Evolutionary conservation across 2,888 invertebrate species (phyloP).

Genomic region (Andrena hattorfiana): DNA sequence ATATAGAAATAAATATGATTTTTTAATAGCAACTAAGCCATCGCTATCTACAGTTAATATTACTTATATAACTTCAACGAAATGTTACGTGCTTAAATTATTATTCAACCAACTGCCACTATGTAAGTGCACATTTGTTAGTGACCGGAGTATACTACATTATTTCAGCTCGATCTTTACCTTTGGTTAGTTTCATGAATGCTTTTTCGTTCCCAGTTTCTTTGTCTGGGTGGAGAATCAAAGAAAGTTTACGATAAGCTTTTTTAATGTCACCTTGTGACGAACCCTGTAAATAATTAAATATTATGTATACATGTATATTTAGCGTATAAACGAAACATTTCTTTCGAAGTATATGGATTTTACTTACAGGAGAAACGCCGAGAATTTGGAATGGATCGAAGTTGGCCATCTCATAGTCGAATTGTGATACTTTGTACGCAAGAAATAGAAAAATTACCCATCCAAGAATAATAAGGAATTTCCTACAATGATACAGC

Average conservation of each 20-base stretch:
- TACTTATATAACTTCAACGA: slow-evolving; percentile 7
- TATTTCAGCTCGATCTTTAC: slow-evolving; percentile 85
- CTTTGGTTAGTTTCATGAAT: slow-evolving; percentile 99
- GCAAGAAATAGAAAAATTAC: slow-evolving; percentile 91
- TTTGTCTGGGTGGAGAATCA: slow-evolving; percentile 98
- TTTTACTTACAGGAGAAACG: slow-evolving; percentile 90
- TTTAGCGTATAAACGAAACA: background rate
- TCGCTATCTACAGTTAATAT: slow-evolving; percentile 32
- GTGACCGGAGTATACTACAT: slow-evolving; percentile 5
- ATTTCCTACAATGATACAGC: slow-evolving; percentile 87
- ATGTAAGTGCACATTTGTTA: slow-evolving; percentile 14
- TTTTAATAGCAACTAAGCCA: slow-evolving; percentile 16
- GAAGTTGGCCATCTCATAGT: slow-evolving; percentile 99
- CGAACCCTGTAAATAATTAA: slow-evolving; percentile 88
- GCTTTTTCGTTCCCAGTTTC: slow-evolving; percentile 98
- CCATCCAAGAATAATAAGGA: slow-evolving; percentile 93
- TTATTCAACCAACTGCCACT: slow-evolving; percentile 29
- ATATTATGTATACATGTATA: background rate
- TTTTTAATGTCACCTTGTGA: slow-evolving; percentile 96
- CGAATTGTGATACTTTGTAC: slow-evolving; percentile 97
- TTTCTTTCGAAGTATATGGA: background rate
- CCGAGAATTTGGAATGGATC: slow-evolving; percentile 99
- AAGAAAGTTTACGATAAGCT: slow-evolving; percentile 96
- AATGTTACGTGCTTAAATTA: slow-evolving; percentile 31
- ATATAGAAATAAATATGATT: slow-evolving; percentile 31